phyloP scores from a whole-genome alignment of 1,140 invertebrate species.

The Ephestia elutella region DNA sequence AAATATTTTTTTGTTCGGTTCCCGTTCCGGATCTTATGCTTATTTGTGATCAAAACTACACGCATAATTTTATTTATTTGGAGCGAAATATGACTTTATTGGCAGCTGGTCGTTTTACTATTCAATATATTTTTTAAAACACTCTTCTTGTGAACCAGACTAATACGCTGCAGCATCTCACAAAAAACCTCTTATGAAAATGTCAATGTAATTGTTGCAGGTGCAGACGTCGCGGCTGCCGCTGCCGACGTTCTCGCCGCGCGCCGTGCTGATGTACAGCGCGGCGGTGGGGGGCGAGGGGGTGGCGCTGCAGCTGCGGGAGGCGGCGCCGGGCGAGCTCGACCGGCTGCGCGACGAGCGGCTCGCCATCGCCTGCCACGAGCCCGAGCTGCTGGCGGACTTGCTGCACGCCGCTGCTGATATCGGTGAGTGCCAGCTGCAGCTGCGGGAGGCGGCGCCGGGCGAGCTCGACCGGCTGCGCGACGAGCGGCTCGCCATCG shows the following conservation, averaged over 20 bases:
- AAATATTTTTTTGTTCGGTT: too few relatives aligned
- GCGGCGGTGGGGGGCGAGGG: slow-evolving; percentile 75
- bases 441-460: slow-evolving; percentile 73
- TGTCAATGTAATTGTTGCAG: slow-evolving; percentile 32
- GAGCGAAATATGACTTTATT: too few relatives aligned
- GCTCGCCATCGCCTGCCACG: slow-evolving; percentile 74
- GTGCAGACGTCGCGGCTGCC: slow-evolving; percentile 67
- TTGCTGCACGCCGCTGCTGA: slow-evolving; percentile 55
- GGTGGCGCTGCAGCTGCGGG: slow-evolving; percentile 73
- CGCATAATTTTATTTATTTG: too few relatives aligned
- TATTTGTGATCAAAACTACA: too few relatives aligned
- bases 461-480: slow-evolving; percentile 55
- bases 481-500: slow-evolving; percentile 72
- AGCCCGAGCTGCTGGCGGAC: slow-evolving; percentile 73
- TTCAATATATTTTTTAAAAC: too few relatives aligned
- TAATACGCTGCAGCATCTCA: too few relatives aligned
- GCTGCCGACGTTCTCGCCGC: slow-evolving; percentile 72
- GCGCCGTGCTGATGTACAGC: slow-evolving; percentile 77
- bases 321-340: slow-evolving; percentile 68
- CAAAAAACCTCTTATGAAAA: too few relatives aligned
- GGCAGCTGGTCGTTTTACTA: too few relatives aligned
- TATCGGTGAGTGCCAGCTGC: slow-evolving; percentile 55
- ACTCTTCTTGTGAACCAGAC: too few relatives aligned
- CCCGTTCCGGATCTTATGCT: too few relatives aligned
- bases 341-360: slow-evolving; percentile 60